Evolutionary conservation across 2,797 vertebrate species (phyloP).

Genomic region (Sebastes paucispinis): DNA sequence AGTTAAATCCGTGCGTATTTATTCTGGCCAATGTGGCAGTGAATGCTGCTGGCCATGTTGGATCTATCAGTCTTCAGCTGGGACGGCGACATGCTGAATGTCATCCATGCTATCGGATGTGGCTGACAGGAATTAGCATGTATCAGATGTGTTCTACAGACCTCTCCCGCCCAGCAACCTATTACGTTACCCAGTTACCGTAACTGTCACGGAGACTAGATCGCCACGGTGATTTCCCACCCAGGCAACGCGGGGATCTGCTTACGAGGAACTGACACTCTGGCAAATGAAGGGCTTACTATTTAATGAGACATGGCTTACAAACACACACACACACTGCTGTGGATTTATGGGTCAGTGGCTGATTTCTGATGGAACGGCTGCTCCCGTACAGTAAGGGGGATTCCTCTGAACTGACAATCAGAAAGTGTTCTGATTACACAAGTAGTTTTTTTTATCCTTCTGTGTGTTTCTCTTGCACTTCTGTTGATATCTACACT

Average conservation of each 20-base stretch:
- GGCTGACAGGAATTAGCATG: slow-evolving; percentile 78
- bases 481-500: neutral
- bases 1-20: neutral
- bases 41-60: slow-evolving; percentile 13
- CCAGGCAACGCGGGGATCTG: slow-evolving; percentile 68
- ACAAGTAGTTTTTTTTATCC: neutral
- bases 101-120: slow-evolving; percentile 75
- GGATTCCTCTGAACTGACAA: slow-evolving; percentile 8
- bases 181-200: slow-evolving; percentile 81
- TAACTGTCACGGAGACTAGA: slow-evolving; percentile 72
- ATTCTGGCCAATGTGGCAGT: slow-evolving; percentile 9
- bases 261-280: slow-evolving; percentile 77
- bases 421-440: slow-evolving; percentile 6
- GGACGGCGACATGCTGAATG: slow-evolving; percentile 43
- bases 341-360: slow-evolving; percentile 54
- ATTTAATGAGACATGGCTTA: slow-evolving; percentile 77
- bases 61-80: slow-evolving; percentile 40
- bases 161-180: slow-evolving; percentile 67
- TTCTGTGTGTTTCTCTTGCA: neutral
- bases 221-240: slow-evolving; percentile 69
- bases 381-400: neutral
- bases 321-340: slow-evolving; percentile 45
- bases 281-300: slow-evolving; percentile 76
- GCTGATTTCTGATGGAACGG: slow-evolving; percentile 61
- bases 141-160: slow-evolving; percentile 81